These are phyloP conservation scores for Condylostylus longicornis DNA, from an alignment of 1,140 invertebrate genomes.

Conservation along the genomic window DNA sequence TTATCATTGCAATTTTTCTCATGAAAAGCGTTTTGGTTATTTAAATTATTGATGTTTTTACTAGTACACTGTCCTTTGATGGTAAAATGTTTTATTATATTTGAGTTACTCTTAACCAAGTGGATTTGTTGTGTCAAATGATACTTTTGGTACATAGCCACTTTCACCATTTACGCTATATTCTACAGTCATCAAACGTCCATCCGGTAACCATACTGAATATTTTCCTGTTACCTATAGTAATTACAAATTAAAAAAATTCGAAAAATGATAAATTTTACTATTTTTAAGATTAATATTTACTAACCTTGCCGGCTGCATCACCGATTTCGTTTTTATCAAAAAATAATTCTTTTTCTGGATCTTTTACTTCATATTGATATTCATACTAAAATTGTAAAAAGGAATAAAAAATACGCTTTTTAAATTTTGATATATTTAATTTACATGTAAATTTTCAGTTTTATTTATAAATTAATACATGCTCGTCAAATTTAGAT, in stretches of 20 bases:
- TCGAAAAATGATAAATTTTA: slow-evolving; percentile 1
- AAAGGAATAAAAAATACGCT: no score
- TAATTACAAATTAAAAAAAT: slow-evolving; percentile 1
- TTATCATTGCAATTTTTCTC: not conserved
- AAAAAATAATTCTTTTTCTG: slow-evolving; percentile 44
- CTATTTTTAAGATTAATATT: slow-evolving; percentile 1
- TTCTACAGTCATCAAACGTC: slow-evolving; percentile 48
- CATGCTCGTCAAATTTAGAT: no score
- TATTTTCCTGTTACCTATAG: slow-evolving; percentile 39
- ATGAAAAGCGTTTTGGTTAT: not conserved
- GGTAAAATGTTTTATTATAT: no score
- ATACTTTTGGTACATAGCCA: slow-evolving; percentile 52
- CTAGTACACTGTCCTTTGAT: no score
- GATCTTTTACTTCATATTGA: slow-evolving; percentile 55
- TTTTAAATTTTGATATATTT: no score
- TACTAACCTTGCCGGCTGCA: slow-evolving; percentile 37
- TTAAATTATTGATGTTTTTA: no score
- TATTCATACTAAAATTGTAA: slow-evolving; percentile 58
- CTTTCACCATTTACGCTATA: slow-evolving; percentile 49
- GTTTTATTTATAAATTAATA: no score
- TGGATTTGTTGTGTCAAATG: slow-evolving; percentile 41
- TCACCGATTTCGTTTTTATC: slow-evolving; percentile 48
- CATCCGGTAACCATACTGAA: slow-evolving; percentile 48
- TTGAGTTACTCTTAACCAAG: slow-evolving; percentile 16
- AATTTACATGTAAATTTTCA: no score